Evolutionary conservation across 1,140 invertebrate genomes (phyloP).

Genomic region (Dendrolimus punctatus): DNA sequence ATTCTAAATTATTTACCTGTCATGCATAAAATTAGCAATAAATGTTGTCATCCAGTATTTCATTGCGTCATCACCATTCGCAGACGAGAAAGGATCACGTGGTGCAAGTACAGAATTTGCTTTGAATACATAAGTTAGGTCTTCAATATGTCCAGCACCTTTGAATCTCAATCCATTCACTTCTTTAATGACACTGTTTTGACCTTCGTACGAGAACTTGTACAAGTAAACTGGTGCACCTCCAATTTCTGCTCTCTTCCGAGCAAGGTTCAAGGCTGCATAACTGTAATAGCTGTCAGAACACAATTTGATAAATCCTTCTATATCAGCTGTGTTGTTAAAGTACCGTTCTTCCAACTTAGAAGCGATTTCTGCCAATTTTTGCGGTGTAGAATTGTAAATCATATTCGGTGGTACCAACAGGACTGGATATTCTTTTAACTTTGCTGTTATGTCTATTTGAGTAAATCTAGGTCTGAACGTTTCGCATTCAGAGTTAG

Average conservation of each 20-base stretch:
- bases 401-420: conserved; percentile 25
- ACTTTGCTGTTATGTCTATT: conserved; percentile 30
- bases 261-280: conserved; percentile 37
- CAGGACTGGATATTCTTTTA: conserved; percentile 28
- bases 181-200: conserved; percentile 31
- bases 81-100: conserved; percentile 10
- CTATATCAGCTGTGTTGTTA: conserved; percentile 23
- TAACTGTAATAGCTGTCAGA: conserved; percentile 41
- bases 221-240: conserved; percentile 41
- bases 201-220: conserved; percentile 34
- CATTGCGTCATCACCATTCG: conserved; percentile 22
- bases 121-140: conserved; percentile 45
- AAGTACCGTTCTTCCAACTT: conserved; percentile 33
- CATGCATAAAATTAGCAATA: conserved; percentile 35
- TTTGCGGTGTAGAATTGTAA: conserved; percentile 21
- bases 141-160: conserved; percentile 48
- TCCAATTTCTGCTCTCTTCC: conserved; percentile 17
- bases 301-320: conserved; percentile 34
- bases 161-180: conserved; percentile 20
- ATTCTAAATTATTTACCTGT: conserved; percentile 24
- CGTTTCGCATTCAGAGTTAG: conserved; percentile 38
- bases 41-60: conserved; percentile 33
- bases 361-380: conserved; percentile 18
- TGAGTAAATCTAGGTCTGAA: conserved; percentile 38
- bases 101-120: conserved; percentile 27